Percentiles rank a stretch among this genome's conserved stretches.
Conservation (phyloP, 2,888 invertebrate genomes). For the Ophraella communa region DNA sequence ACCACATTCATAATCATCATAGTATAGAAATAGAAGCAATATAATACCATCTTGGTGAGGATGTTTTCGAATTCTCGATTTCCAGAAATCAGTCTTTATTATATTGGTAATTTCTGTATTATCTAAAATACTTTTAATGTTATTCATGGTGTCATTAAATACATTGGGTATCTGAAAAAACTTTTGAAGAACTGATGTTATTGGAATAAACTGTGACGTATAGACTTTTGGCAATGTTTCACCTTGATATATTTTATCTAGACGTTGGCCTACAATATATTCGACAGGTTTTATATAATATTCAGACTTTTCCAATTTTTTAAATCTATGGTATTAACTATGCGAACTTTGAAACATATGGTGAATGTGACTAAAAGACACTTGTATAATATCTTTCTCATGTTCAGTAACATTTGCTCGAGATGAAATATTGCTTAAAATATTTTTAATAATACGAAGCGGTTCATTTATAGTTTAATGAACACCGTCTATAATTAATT, state of each 20-base stretch:
- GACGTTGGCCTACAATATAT: not conserved
- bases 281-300: not conserved
- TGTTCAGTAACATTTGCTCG: too few species aligned
- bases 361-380: too few species aligned
- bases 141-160: not conserved
- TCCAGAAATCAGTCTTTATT: not conserved
- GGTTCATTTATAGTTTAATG: too few species aligned
- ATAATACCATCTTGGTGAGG: not conserved
- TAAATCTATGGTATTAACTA: not conserved
- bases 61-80: not conserved
- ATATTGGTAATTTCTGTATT: too few species aligned
- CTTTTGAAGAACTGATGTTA: not conserved
- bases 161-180: not conserved
- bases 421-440: too few species aligned
- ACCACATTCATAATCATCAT: constrained; percentile 29
- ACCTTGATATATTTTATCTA: not conserved
- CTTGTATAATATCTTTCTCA: too few species aligned
- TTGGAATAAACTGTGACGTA: not conserved
- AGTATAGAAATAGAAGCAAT: not conserved
- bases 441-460: too few species aligned
- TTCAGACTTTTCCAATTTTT: not conserved
- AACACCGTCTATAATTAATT: too few species aligned
- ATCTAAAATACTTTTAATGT: not conserved
- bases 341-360: not conserved
- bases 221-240: not conserved